Percentiles rank a stretch among this genome's conserved stretches.
phyloP scores from a whole-genome alignment of 2,113 vertebrate species.

The zebrafish (Danio rerio) region DNA sequence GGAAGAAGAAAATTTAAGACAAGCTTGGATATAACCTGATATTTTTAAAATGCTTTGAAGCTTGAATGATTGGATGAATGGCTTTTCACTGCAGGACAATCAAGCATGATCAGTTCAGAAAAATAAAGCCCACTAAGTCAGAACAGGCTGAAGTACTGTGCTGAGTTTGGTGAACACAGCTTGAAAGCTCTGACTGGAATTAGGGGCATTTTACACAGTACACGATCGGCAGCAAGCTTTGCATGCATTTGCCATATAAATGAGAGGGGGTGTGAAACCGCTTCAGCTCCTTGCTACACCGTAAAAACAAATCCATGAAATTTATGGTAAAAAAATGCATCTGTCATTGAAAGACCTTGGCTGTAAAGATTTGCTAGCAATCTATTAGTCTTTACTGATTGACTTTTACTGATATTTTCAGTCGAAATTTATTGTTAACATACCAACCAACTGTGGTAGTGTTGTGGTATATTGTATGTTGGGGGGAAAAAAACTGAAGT shows the following conservation, averaged over 20 bases:
- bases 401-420: too few relatives aligned
- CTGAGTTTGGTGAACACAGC: conserved; percentile 34
- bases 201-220: conserved; percentile 16
- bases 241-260: conserved; percentile 27
- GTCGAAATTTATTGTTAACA: neutral
- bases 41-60: neutral
- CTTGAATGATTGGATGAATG: neutral
- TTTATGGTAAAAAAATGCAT: neutral
- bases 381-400: too few relatives aligned
- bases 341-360: too few relatives aligned
- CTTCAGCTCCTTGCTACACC: neutral
- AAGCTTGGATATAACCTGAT: neutral
- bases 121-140: conserved; percentile 22
- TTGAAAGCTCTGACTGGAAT: conserved; percentile 17
- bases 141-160: conserved; percentile 21
- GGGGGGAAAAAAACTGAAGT: too few relatives aligned
- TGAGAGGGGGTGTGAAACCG: neutral
- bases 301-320: neutral
- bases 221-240: conserved; percentile 4
- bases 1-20: neutral
- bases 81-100: neutral
- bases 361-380: too few relatives aligned
- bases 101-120: neutral
- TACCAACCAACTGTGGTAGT: neutral
- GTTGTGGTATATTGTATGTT: too few relatives aligned